Percentiles rank a stretch among this genome's conserved stretches.
Evolutionary conservation across 1,140 invertebrate species (phyloP).

Genomic region (Sitobion miscanthi): DNA sequence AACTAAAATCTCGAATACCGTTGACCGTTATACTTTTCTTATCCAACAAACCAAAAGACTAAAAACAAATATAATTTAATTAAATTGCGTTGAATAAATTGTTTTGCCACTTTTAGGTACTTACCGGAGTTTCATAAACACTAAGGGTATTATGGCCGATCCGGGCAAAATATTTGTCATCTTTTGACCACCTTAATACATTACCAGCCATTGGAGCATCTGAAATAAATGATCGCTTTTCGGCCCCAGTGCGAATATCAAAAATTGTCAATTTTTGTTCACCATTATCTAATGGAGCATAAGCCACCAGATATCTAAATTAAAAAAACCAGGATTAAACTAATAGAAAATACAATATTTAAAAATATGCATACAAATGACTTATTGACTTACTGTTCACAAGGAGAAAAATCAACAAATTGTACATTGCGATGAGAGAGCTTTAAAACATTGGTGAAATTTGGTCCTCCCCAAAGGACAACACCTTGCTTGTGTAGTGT

Average conservation of each 20-base stretch:
- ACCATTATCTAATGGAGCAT: slow-evolving; percentile 76
- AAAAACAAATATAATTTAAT: slow-evolving; percentile 60
- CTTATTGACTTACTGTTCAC: slow-evolving; percentile 76
- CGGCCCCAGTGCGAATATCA: slow-evolving; percentile 91
- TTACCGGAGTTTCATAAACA: slow-evolving; percentile 92
- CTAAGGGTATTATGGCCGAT: slow-evolving; percentile 85
- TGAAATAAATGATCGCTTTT: slow-evolving; percentile 88
- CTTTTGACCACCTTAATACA: slow-evolving; percentile 94
- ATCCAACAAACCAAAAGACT: slow-evolving; percentile 90
- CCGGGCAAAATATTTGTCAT: slow-evolving; percentile 95
- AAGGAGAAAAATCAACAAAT: slow-evolving; percentile 97
- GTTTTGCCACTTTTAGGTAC: slow-evolving; percentile 58
- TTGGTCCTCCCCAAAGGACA: slow-evolving; percentile 94
- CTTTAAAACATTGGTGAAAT: slow-evolving; percentile 89
- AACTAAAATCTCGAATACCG: slow-evolving; percentile 93
- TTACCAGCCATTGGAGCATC: slow-evolving; percentile 73
- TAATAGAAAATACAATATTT: slow-evolving; percentile 40
- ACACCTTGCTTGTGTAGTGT: slow-evolving; percentile 96
- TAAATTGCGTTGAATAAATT: neutral
- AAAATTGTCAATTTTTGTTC: slow-evolving; percentile 86
- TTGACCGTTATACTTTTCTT: slow-evolving; percentile 94
- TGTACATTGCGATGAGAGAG: slow-evolving; percentile 91
- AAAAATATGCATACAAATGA: neutral
- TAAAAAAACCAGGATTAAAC: slow-evolving; percentile 43
- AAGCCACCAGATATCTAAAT: slow-evolving; percentile 86